Evolutionary conservation across 2,797 vertebrate species (phyloP).

Genomic region (Oreochromis grahami): DNA sequence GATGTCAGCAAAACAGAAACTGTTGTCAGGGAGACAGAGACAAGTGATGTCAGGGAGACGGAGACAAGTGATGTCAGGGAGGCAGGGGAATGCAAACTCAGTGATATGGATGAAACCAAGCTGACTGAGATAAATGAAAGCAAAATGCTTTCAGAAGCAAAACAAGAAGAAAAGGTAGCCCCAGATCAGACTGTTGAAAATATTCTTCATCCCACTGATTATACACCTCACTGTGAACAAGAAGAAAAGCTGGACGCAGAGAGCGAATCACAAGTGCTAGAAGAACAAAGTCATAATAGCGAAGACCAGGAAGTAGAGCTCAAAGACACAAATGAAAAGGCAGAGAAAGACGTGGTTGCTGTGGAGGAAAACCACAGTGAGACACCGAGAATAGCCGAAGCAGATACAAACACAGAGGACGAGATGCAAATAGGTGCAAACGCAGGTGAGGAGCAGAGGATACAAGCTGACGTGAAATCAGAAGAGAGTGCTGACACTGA

Average conservation of each 20-base stretch:
- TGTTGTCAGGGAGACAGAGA: rapidly evolving
- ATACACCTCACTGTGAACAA: neutral
- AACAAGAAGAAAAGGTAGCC: neutral
- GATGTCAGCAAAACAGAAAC: rapidly evolving
- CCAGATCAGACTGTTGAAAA: neutral
- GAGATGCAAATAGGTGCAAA: neutral
- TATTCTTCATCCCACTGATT: neutral
- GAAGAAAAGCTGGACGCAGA: neutral
- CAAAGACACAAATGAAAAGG: neutral
- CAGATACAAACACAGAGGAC: neutral
- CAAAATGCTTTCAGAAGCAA: neutral
- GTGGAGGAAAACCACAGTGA: neutral
- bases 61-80: neutral
- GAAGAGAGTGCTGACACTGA: conserved; percentile 12
- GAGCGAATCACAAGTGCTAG: neutral
- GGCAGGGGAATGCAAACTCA: neutral
- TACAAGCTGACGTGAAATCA: conserved; percentile 1
- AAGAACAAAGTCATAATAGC: neutral
- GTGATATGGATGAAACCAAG: neutral
- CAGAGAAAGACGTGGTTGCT: neutral
- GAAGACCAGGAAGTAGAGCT: conserved; percentile 8
- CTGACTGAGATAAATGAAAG: neutral
- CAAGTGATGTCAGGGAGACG: neutral
- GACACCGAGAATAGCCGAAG: neutral
- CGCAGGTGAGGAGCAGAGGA: neutral